Evolutionary conservation across 2,888 invertebrate genomes (phyloP).

Genomic region (Glyphotaelius pellucidus): DNA sequence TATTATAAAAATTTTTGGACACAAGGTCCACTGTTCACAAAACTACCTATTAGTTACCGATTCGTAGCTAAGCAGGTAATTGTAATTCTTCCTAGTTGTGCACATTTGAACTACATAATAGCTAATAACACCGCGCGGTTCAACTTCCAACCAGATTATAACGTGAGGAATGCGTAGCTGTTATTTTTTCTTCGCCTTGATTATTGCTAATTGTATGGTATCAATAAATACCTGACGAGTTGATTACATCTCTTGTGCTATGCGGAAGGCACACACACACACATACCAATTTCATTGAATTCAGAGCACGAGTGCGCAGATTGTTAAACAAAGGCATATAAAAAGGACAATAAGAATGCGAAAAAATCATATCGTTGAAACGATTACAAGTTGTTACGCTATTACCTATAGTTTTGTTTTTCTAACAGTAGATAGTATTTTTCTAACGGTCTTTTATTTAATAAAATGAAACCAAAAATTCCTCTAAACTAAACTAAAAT

Average conservation of each 20-base stretch:
- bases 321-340: not conserved
- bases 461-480: too few relatives aligned
- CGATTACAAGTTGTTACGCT: not conserved
- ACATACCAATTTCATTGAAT: not conserved
- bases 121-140: not conserved
- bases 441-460: too few relatives aligned
- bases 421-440: too few relatives aligned
- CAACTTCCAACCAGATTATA: not conserved
- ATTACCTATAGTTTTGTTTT: too few relatives aligned
- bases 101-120: not conserved
- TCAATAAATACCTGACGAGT: slow-evolving; percentile 9
- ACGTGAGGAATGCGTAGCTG: not conserved
- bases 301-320: not conserved
- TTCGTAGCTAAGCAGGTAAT: not conserved
- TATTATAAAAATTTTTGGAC: too few relatives aligned
- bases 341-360: too few relatives aligned
- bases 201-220: slow-evolving; percentile 20
- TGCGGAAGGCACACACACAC: slow-evolving; percentile 10
- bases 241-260: not conserved
- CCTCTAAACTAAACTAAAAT: too few relatives aligned
- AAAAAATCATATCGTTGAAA: too few relatives aligned
- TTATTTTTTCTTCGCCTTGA: slow-evolving; percentile 5
- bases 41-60: not conserved
- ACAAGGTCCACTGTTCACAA: too few relatives aligned
- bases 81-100: not conserved